Conservation (phyloP, 2,797 vertebrate species). For the Tenualosa thibaudeaui region DNA sequence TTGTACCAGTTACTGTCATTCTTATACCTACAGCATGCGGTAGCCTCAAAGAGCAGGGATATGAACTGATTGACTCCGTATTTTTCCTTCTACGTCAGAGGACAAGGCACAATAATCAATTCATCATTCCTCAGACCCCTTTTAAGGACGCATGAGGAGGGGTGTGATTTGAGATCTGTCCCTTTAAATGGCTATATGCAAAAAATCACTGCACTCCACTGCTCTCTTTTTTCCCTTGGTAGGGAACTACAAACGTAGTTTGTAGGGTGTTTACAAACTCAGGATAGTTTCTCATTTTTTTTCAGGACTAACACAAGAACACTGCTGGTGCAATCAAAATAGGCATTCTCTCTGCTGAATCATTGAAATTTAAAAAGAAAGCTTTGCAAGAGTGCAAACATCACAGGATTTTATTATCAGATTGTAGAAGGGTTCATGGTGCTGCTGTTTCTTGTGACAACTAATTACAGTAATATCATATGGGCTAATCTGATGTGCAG, state of each 20-base stretch:
- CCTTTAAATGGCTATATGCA: slow-evolving; percentile 6
- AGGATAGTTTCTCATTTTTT: background rate
- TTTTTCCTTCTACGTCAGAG: too few species aligned
- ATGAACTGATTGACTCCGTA: too few species aligned
- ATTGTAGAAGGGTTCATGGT: background rate
- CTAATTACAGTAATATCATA: background rate
- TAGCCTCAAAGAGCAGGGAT: too few species aligned
- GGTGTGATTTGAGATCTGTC: background rate
- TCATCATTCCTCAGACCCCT: too few species aligned
- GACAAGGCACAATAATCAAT: too few species aligned
- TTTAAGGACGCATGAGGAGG: too few species aligned
- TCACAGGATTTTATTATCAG: background rate
- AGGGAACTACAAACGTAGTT: background rate
- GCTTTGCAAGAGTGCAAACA: background rate
- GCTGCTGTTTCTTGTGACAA: background rate
- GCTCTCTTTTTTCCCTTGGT: background rate
- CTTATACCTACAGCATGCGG: too few species aligned
- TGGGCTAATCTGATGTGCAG: background rate
- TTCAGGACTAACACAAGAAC: background rate
- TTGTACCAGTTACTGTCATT: too few species aligned
- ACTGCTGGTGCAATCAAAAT: background rate
- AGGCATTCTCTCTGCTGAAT: background rate
- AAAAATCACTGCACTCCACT: background rate
- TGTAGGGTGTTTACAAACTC: background rate
- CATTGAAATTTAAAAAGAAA: too few species aligned